Conservation (phyloP, 2,113 vertebrate species). For the Marcusenius ussheri region DNA sequence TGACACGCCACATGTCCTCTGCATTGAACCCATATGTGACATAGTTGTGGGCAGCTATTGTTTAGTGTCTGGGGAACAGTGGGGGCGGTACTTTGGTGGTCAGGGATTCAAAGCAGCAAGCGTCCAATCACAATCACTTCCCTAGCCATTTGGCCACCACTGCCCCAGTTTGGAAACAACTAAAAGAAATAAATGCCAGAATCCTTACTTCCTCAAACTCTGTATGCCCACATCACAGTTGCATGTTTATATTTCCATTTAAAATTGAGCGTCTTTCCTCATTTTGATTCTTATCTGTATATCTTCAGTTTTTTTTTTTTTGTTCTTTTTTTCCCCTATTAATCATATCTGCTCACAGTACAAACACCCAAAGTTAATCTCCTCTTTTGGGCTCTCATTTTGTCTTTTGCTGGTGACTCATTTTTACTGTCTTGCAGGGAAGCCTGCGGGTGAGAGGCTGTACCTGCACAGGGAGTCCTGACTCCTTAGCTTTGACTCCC, state of each 20-base stretch:
- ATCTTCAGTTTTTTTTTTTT: neutral
- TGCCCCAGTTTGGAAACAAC: neutral
- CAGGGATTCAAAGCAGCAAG: too few relatives aligned
- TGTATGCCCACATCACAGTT: neutral
- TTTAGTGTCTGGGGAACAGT: too few relatives aligned
- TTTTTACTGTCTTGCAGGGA: neutral
- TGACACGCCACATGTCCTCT: too few relatives aligned
- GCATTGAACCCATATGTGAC: too few relatives aligned
- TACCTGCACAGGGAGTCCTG: conserved; percentile 37
- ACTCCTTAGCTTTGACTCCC: conserved; percentile 26
- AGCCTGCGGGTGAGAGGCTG: conserved; percentile 37
- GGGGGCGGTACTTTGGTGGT: too few relatives aligned
- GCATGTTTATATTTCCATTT: neutral
- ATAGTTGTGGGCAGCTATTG: too few relatives aligned
- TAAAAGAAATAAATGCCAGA: neutral
- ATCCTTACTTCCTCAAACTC: neutral
- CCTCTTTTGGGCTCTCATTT: conserved; percentile 10
- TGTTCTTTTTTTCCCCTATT: neutral
- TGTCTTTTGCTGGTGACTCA: neutral
- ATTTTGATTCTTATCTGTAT: neutral
- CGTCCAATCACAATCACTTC: too few relatives aligned
- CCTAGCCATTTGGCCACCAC: too few relatives aligned
- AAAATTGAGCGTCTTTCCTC: neutral
- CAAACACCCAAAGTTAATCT: neutral
- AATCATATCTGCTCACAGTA: neutral